Percentiles rank a stretch among this genome's conserved stretches.
These are phyloP conservation scores for Batillaria attramentaria DNA, from an alignment of 1,140 invertebrate genomes.

Conservation along the genomic window DNA sequence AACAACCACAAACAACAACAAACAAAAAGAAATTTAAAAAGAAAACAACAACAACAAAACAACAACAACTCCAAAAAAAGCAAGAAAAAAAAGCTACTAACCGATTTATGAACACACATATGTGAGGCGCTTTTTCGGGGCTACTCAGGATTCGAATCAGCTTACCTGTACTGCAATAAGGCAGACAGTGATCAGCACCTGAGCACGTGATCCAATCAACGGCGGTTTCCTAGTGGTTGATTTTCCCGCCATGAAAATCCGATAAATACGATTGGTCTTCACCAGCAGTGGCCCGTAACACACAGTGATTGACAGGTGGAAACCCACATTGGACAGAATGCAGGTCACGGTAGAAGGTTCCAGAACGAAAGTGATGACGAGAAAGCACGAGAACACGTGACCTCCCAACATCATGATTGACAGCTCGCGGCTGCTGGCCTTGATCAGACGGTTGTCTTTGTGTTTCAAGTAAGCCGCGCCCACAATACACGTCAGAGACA, in stretches of 20 bases:
- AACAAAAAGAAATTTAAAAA: too few species aligned
- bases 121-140: background rate
- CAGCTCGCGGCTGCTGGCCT: conserved; percentile 59
- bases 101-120: too few species aligned
- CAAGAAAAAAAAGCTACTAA: too few species aligned
- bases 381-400: conserved; percentile 46
- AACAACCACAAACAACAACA: too few species aligned
- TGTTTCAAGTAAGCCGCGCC: conserved; percentile 47
- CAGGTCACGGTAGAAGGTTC: conserved; percentile 81
- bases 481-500: conserved; percentile 55
- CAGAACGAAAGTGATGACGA: conserved; percentile 54
- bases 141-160: background rate
- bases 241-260: conserved; percentile 88
- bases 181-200: conserved; percentile 28
- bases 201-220: conserved; percentile 27
- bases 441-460: conserved; percentile 54
- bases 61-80: too few species aligned
- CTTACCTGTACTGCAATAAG: conserved; percentile 25
- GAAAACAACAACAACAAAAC: too few species aligned
- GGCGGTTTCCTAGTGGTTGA: conserved; percentile 22
- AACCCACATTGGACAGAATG: conserved; percentile 81
- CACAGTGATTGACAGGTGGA: conserved; percentile 79
- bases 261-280: conserved; percentile 87
- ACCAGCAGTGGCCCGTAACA: conserved; percentile 88
- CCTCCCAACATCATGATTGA: conserved; percentile 56